phyloP scores from a whole-genome alignment of 2,113 vertebrate species.

The Elachura formosa region DNA sequence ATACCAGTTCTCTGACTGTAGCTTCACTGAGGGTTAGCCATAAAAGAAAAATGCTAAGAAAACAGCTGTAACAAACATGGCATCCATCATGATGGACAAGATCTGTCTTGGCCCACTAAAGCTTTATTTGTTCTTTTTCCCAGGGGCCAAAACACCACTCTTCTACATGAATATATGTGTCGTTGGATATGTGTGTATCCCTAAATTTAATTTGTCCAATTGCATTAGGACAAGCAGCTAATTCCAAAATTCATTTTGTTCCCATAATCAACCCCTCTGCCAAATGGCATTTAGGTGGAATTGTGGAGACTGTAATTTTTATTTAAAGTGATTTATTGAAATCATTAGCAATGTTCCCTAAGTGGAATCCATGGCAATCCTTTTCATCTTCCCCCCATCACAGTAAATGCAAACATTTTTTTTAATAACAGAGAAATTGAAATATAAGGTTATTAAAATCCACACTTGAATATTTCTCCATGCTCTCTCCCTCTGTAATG shows the following conservation, averaged over 20 bases:
- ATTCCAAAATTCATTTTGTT: slow-evolving; percentile 42
- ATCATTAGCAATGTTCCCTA: slow-evolving; percentile 20
- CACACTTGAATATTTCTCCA: background rate
- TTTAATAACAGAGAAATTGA: slow-evolving; percentile 27
- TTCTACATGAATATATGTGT: background rate
- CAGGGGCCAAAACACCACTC: background rate
- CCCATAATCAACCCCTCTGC: slow-evolving; percentile 27
- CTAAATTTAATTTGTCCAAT: slow-evolving; percentile 40
- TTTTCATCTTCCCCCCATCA: slow-evolving; percentile 39
- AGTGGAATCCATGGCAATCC: slow-evolving; percentile 17
- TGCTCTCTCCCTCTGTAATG: background rate
- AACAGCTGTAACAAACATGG: background rate
- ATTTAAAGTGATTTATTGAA: slow-evolving; percentile 52
- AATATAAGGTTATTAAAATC: slow-evolving; percentile 37
- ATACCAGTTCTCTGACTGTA: background rate
- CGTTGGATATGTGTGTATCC: background rate
- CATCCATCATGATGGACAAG: background rate
- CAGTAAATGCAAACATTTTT: slow-evolving; percentile 32
- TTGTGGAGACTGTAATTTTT: slow-evolving; percentile 36
- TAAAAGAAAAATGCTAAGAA: background rate
- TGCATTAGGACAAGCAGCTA: slow-evolving; percentile 40
- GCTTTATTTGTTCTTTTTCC: slow-evolving; percentile 1
- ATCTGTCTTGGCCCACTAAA: background rate
- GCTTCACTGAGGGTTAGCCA: background rate
- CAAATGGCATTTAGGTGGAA: slow-evolving; percentile 35